Evolutionary conservation across 2,113 vertebrate genomes (phyloP).

Genomic region (Arothron firmamentum): DNA sequence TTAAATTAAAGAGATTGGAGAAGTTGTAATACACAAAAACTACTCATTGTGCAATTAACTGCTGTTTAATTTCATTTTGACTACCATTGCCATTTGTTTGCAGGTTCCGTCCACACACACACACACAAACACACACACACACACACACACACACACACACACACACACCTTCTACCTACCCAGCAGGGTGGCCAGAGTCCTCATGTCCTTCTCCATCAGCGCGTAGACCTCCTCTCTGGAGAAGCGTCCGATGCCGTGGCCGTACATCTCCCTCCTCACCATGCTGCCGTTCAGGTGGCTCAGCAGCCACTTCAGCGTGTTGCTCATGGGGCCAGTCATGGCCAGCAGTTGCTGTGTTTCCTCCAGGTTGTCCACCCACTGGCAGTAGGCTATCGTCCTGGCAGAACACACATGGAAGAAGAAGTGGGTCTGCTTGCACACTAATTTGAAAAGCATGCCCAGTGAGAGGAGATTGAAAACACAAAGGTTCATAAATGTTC

Average conservation of each 20-base stretch:
- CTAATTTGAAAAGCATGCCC: background rate
- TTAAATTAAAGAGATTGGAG: no score
- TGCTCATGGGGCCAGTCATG: conserved; percentile 88
- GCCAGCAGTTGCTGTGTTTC: conserved; percentile 91
- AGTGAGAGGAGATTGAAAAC: no score
- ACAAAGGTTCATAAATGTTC: no score
- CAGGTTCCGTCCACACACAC: no score
- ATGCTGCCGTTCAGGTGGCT: conserved; percentile 90
- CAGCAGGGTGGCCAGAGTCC: conserved; percentile 88
- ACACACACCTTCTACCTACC: conserved; percentile 68
- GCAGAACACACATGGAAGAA: background rate
- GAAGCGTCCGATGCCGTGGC: conserved; percentile 94
- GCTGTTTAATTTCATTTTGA: no score
- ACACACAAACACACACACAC: background rate
- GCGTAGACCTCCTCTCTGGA: conserved; percentile 90
- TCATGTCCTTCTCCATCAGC: conserved; percentile 98
- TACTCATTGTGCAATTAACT: no score
- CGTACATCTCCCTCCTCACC: conserved; percentile 94
- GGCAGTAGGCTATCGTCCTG: conserved; percentile 94
- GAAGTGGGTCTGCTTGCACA: background rate
- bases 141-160: no score
- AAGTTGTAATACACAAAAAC: no score
- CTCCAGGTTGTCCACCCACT: conserved; percentile 95
- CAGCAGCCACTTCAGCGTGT: conserved; percentile 89
- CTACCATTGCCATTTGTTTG: no score